Evolutionary conservation across 2,797 vertebrate genomes (phyloP).

Genomic region (Thaleichthys pacificus): DNA sequence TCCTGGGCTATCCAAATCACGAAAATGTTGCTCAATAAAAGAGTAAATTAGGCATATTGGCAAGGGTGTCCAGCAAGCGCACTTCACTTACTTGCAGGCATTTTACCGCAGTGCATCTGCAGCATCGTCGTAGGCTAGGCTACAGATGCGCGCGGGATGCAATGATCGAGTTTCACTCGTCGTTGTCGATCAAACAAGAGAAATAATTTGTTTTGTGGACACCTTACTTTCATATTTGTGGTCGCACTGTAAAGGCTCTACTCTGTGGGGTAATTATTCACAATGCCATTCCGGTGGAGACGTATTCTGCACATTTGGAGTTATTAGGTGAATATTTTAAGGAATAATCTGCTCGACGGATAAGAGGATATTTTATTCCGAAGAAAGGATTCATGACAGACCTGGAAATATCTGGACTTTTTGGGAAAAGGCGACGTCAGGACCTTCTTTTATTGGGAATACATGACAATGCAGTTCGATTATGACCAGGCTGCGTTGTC

Average conservation of each 20-base stretch:
- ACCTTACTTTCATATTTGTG: no score
- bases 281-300: constrained; percentile 43
- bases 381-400: constrained; percentile 15
- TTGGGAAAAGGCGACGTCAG: constrained; percentile 8
- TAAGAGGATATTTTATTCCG: background rate
- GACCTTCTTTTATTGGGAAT: constrained; percentile 44
- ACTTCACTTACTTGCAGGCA: constrained; percentile 12
- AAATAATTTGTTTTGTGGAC: no score
- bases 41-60: no score
- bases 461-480: constrained; percentile 14
- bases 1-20: no score
- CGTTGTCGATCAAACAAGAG: no score
- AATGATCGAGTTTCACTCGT: constrained; percentile 30
- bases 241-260: background rate
- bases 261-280: constrained; percentile 23
- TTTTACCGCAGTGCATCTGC: constrained; percentile 74
- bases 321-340: constrained; percentile 38
- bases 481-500: background rate
- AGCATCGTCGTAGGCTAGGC: constrained; percentile 32
- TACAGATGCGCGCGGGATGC: constrained; percentile 36
- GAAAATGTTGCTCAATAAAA: no score
- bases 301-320: constrained; percentile 37
- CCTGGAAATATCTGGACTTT: constrained; percentile 18
- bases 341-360: background rate
- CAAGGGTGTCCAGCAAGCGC: background rate